Evolutionary conservation across 2,797 vertebrate genomes (phyloP), one percentile per base, ranked within the genome.

Genomic region (Acestrorhynchus altus): DNA sequence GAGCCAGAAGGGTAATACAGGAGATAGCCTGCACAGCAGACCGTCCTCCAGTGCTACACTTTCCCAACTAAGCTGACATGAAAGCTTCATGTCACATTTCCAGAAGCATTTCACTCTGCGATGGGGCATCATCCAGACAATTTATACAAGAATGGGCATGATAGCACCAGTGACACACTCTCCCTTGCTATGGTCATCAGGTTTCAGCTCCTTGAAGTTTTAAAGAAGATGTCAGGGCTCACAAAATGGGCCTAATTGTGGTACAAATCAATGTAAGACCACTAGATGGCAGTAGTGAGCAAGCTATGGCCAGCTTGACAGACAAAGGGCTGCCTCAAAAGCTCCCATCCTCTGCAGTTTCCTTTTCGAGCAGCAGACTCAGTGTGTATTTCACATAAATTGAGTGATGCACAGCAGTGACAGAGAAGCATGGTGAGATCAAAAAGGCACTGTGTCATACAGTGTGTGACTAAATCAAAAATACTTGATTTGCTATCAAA

Each of bases 261-360:
- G n/a, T n/a, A n/a, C n/a, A n/a, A n/a, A n/a, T n/a, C n/a, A n/a
- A n/a, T n/a, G n/a, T 35, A 2, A 1, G 28, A 6, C 65, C 80
- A 40, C 13, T 69, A 82, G 80, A 82, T 82, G 72, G 76, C 80
- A 78, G 44, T 44, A 74, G 71, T 28, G 66, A 82, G 80, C 61
- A 78, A 81, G 54, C 8, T 57, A 74, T 79, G 63, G 18, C 10
- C 40, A 39, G 22, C 2, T 11, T 51, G 24, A 68, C 20, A 52
- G 46, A 68, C 46, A 52, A 49, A 35, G n/a, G 16, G 4, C 15
- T 44, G 63, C 16, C 40, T 65, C 20, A 5, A 6, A 35, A 46
- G 63, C 44, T 67, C 35, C 66, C 18, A n/a, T 18, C 18, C 46
- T 16, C 66, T n/a, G 44, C 16, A 11, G 26, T 35, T 35, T n/a